These are phyloP conservation scores for Drosophila micromelanica DNA, from an alignment of 1,140 invertebrate genomes.

Conservation along the genomic window DNA sequence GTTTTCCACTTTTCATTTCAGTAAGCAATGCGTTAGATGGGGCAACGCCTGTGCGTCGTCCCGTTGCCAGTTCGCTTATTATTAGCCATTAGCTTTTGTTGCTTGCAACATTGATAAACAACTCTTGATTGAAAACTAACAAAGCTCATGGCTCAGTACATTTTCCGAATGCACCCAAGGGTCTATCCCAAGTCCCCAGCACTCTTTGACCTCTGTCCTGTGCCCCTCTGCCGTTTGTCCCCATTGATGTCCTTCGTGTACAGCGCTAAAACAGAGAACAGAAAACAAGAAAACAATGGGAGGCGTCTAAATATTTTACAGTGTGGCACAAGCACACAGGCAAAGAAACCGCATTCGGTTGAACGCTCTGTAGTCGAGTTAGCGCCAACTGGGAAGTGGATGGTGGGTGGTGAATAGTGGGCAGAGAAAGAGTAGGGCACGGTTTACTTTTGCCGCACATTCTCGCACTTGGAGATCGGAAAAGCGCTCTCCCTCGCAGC, in stretches of 20 bases:
- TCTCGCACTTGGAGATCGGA: not conserved
- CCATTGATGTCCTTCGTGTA: slow-evolving; percentile 15
- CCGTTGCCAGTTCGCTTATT: slow-evolving; percentile 37
- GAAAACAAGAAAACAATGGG: slow-evolving; percentile 21
- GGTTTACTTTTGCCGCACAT: not conserved
- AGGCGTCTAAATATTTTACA: slow-evolving; percentile 56
- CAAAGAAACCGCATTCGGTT: slow-evolving; percentile 18
- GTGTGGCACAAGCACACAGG: slow-evolving; percentile 21
- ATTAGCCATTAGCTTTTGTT: slow-evolving; percentile 75
- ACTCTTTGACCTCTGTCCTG: too few species aligned
- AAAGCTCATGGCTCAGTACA: slow-evolving; percentile 66
- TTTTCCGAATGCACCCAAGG: slow-evolving; percentile 58
- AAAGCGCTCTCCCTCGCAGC: not conserved
- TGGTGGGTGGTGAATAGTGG: too few species aligned
- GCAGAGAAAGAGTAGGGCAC: too few species aligned
- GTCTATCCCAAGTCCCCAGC: slow-evolving; percentile 4
- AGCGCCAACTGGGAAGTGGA: not conserved
- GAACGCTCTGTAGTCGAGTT: not conserved
- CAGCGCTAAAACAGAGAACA: slow-evolving; percentile 10
- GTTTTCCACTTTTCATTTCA: not conserved
- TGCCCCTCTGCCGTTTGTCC: not conserved
- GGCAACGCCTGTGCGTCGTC: slow-evolving; percentile 6
- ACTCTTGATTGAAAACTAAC: slow-evolving; percentile 78
- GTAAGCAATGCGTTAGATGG: not conserved
- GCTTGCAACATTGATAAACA: slow-evolving; percentile 72